Percentiles rank a stretch among this genome's conserved stretches.
Evolutionary conservation across 2,888 invertebrate species (phyloP).

Genomic region (Tipula vernalis): DNA sequence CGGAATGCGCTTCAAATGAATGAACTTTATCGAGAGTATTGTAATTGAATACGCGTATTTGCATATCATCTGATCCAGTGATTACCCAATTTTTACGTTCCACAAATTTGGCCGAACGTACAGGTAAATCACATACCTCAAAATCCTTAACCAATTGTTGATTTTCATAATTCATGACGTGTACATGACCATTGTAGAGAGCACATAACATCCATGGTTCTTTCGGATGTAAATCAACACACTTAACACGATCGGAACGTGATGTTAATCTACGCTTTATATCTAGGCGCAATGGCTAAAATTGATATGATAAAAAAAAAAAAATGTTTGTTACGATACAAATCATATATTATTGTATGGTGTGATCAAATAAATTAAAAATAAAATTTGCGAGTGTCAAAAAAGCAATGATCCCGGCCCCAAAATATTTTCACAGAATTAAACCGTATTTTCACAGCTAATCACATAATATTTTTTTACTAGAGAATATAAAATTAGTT

Average conservation of each 20-base stretch:
- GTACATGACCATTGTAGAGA: slow-evolving; percentile 96
- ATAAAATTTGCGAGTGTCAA: not conserved
- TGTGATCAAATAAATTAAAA: not conserved
- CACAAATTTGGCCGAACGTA: slow-evolving; percentile 90
- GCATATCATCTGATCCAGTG: slow-evolving; percentile 94
- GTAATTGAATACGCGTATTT: slow-evolving; percentile 93
- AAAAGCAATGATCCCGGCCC: not conserved
- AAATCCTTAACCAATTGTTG: slow-evolving; percentile 81
- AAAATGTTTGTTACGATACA: not conserved
- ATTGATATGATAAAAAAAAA: slow-evolving; percentile 16
- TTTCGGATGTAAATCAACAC: slow-evolving; percentile 91
- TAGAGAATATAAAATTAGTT: not conserved
- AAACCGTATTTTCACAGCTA: not conserved
- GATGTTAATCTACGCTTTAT: slow-evolving; percentile 97
- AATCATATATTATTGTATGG: not conserved
- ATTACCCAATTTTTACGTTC: slow-evolving; percentile 98
- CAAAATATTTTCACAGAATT: not conserved
- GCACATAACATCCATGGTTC: slow-evolving; percentile 99
- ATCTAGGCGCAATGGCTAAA: slow-evolving; percentile 87
- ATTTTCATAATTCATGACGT: slow-evolving; percentile 98
- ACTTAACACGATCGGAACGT: slow-evolving; percentile 95
- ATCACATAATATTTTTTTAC: not conserved
- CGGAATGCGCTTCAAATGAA: slow-evolving; percentile 95
- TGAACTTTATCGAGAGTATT: slow-evolving; percentile 95
- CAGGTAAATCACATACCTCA: slow-evolving; percentile 93